Percentiles rank a stretch among this genome's conserved stretches.
Conservation (phyloP, 1,140 invertebrate species). For the Nasonia vitripennis region DNA sequence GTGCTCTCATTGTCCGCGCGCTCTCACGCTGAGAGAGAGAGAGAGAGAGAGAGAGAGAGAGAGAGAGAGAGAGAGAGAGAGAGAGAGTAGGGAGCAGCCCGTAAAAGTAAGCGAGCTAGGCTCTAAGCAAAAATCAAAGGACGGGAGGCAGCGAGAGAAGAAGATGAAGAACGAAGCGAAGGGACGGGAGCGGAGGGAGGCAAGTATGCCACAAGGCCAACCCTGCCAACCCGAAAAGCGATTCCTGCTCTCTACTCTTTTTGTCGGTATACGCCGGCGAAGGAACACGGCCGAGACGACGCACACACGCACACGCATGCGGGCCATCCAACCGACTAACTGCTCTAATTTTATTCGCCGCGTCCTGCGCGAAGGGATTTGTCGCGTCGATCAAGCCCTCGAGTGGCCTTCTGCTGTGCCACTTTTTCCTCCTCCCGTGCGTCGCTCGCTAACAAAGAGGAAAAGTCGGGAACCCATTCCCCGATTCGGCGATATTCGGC, state of each 20-base stretch:
- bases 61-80: no score
- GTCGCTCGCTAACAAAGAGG: background rate
- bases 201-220: conserved; percentile 69
- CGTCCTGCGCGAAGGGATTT: conserved; percentile 17
- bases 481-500: background rate
- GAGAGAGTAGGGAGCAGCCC: background rate
- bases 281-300: conserved; percentile 25
- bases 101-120: conserved; percentile 39
- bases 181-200: conserved; percentile 51
- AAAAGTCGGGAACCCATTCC: no score
- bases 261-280: conserved; percentile 33
- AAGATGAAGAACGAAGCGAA: conserved; percentile 22
- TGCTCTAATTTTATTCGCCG: conserved; percentile 61
- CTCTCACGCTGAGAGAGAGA: conserved; percentile 66
- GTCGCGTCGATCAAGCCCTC: background rate
- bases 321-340: conserved; percentile 58
- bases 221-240: conserved; percentile 63
- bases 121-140: conserved; percentile 45
- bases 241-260: conserved; percentile 62
- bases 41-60: background rate
- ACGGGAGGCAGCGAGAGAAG: conserved; percentile 39
- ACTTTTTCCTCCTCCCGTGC: background rate
- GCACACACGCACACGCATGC: conserved; percentile 4
- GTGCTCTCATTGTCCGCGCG: conserved; percentile 67
- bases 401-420: background rate